Evolutionary conservation across 1,140 invertebrate species (phyloP).

Genomic region (Vanessa atalanta): DNA sequence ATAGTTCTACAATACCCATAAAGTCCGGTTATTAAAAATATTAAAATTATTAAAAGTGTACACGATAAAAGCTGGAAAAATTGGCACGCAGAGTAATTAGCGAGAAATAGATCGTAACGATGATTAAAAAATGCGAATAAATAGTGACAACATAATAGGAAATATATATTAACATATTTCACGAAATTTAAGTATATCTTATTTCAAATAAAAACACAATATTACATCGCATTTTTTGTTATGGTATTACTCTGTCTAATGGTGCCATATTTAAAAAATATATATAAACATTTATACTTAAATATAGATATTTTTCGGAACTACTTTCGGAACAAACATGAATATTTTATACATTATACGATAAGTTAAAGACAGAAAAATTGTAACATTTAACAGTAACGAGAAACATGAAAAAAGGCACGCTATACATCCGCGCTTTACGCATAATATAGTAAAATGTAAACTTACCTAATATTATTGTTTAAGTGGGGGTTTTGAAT

Average conservation of each 20-base stretch:
- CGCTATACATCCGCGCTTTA: constrained; percentile 18
- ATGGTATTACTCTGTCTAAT: too few relatives aligned
- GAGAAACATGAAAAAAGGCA: constrained; percentile 32
- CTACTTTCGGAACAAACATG: background rate
- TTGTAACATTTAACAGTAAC: constrained; percentile 13
- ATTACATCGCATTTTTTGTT: too few relatives aligned
- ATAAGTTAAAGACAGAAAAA: background rate
- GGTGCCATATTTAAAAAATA: too few relatives aligned
- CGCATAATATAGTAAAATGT: constrained; percentile 15
- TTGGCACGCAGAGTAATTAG: constrained; percentile 39
- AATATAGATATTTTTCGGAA: background rate
- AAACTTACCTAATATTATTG: background rate
- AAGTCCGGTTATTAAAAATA: constrained; percentile 7
- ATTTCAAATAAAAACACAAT: too few relatives aligned
- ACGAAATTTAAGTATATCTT: too few relatives aligned
- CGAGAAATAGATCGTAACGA: constrained; percentile 5
- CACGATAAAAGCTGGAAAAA: constrained; percentile 29
- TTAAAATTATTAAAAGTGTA: constrained; percentile 27
- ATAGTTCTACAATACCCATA: constrained; percentile 13
- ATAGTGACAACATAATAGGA: background rate
- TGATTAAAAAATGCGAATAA: too few relatives aligned
- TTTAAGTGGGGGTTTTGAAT: background rate
- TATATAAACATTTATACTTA: too few relatives aligned
- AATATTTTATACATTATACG: background rate
- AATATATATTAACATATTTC: background rate